A percentile compares a stretch with the other conserved stretches of the same genome.
Conservation (phyloP, 2,888 invertebrate genomes). For the Cheilosia urbana region DNA sequence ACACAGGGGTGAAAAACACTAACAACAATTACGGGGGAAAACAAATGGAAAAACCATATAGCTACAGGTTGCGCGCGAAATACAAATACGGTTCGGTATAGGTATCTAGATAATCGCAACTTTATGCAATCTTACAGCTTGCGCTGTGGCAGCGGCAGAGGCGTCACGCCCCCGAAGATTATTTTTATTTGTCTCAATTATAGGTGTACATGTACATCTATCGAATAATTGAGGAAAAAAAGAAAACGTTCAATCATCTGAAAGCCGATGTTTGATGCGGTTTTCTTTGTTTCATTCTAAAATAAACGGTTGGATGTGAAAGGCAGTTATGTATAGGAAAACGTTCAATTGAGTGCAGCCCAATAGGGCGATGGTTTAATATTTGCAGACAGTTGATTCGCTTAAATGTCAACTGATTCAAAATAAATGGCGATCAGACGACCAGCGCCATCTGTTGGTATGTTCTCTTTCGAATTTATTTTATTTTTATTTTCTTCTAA, state of each 20-base stretch:
- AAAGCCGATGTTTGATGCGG: no score
- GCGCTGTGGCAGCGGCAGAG: neutral
- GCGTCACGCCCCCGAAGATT: constrained; percentile 55
- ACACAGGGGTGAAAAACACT: neutral
- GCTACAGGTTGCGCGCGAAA: constrained; percentile 2
- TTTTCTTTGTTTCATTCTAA: no score
- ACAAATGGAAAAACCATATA: constrained; percentile 3
- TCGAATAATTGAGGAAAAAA: constrained; percentile 6
- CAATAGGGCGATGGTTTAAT: no score
- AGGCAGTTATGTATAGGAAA: no score
- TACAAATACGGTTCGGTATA: no score
- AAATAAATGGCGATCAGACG: neutral
- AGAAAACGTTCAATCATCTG: neutral
- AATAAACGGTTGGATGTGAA: no score
- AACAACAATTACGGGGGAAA: constrained; percentile 3
- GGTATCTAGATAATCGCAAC: constrained; percentile 50
- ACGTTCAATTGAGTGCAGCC: no score
- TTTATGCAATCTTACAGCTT: constrained; percentile 55
- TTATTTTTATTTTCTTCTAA: no score
- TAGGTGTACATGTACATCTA: neutral
- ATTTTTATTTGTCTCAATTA: constrained; percentile 5
- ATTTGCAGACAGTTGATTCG: no score
- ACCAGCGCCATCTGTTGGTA: neutral
- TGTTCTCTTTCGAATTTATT: no score
- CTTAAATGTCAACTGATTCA: no score